A percentile compares a stretch with the other conserved stretches of the same genome.
phyloP scores from a whole-genome alignment of 2,797 vertebrate genomes.

The Vireo griseus region DNA sequence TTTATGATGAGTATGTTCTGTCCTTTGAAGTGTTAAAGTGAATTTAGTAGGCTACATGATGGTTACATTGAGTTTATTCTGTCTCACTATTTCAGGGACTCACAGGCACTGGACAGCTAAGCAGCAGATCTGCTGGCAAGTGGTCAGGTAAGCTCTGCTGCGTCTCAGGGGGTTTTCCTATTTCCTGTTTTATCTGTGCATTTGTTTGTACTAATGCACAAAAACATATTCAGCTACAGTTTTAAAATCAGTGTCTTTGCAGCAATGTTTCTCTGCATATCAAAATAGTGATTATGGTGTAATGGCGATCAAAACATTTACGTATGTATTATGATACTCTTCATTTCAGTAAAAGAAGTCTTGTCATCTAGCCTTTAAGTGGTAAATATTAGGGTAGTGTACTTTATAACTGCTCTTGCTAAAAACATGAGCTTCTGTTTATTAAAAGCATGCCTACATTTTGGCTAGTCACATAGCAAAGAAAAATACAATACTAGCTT shows the following conservation, averaged over 20 bases:
- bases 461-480: background rate
- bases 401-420: background rate
- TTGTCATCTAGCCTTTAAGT: background rate
- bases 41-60: background rate
- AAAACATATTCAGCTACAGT: background rate
- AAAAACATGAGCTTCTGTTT: background rate
- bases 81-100: slow-evolving; percentile 74
- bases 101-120: slow-evolving; percentile 56
- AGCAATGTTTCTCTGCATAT: background rate
- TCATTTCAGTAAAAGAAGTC: background rate
- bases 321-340: background rate
- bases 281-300: background rate
- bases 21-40: slow-evolving; percentile 50
- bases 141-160: slow-evolving; percentile 66
- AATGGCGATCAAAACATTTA: background rate
- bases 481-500: background rate
- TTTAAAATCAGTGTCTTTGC: background rate
- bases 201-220: background rate
- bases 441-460: background rate
- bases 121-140: slow-evolving; percentile 37
- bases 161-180: background rate
- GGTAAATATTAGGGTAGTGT: background rate
- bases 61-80: slow-evolving; percentile 72
- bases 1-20: slow-evolving; percentile 66
- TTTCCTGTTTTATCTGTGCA: background rate